These are phyloP conservation scores for Drosophila cardini DNA, from an alignment of 1,140 invertebrate genomes.

Conservation along the genomic window DNA sequence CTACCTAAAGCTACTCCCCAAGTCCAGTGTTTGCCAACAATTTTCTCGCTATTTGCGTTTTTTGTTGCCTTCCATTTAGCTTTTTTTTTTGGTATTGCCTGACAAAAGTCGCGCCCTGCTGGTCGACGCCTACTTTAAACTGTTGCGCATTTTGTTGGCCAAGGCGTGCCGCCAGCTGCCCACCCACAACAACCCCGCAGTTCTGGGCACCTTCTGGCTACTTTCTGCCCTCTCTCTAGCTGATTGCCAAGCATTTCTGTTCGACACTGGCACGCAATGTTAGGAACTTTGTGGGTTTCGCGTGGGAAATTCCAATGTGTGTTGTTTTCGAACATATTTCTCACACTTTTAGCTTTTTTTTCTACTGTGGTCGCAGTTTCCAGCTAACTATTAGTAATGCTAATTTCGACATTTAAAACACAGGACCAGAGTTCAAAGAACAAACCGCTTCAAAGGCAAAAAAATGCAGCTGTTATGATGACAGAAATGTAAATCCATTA, in stretches of 20 bases:
- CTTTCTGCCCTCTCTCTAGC: constrained; percentile 18
- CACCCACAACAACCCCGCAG: neutral
- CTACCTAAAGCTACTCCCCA: neutral
- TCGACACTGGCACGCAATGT: constrained; percentile 47
- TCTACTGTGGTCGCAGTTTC: constrained; percentile 1
- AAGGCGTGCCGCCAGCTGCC: constrained; percentile 54
- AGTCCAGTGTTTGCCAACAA: constrained; percentile 28
- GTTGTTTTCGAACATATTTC: neutral
- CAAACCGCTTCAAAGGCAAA: constrained; percentile 55
- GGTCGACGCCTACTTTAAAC: constrained; percentile 70
- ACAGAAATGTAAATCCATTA: constrained; percentile 13
- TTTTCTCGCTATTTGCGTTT: constrained; percentile 16
- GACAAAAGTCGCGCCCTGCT: constrained; percentile 46
- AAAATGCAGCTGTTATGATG: constrained; percentile 11
- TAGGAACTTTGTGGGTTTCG: constrained; percentile 39
- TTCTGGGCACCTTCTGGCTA: neutral
- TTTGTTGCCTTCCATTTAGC: neutral
- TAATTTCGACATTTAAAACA: constrained; percentile 56
- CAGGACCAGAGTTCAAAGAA: constrained; percentile 12
- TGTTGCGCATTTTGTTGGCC: constrained; percentile 71
- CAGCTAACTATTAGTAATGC: constrained; percentile 45
- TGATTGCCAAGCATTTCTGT: constrained; percentile 53
- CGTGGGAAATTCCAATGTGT: constrained; percentile 72
- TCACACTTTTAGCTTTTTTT: neutral
- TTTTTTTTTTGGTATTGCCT: constrained; percentile 7